A percentile compares a stretch with the other conserved stretches of the same genome.
Evolutionary conservation across 2,888 invertebrate species (phyloP).

Genomic region (Elegia similella): DNA sequence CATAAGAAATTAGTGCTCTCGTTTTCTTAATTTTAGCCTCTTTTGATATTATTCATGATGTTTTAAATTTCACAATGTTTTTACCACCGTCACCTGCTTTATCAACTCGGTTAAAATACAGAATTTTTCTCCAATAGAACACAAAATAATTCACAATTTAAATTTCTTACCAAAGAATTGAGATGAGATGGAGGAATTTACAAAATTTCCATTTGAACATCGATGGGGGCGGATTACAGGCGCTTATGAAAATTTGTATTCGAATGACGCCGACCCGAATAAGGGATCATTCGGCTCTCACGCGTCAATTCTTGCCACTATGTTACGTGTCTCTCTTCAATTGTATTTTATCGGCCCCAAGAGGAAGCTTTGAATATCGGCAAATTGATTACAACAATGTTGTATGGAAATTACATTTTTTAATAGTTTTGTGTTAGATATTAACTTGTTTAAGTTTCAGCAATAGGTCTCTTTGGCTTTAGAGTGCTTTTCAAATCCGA

Average conservation of each 20-base stretch:
- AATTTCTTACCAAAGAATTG: conserved; percentile 52
- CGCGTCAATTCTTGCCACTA: conserved; percentile 13
- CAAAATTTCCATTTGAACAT: conserved; percentile 50
- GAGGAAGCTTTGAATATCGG: neutral
- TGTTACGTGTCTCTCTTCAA: conserved; percentile 6
- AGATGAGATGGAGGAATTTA: conserved; percentile 49
- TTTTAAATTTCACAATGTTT: no score
- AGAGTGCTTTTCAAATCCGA: no score
- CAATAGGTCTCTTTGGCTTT: no score
- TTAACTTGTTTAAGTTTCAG: no score
- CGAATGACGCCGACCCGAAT: conserved; percentile 32
- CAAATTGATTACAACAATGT: neutral
- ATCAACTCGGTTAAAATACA: no score
- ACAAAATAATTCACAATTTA: conserved; percentile 29
- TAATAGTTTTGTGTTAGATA: no score
- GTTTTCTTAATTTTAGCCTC: no score
- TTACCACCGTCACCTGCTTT: no score
- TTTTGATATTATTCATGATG: no score
- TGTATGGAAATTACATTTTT: no score
- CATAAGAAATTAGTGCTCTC: no score
- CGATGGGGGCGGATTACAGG: conserved; percentile 43
- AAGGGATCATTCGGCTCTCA: conserved; percentile 26
- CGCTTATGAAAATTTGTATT: conserved; percentile 51
- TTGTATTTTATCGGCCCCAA: neutral
- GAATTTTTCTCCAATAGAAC: neutral